Percentiles rank a stretch among this genome's conserved stretches.
Conservation (phyloP, 2,113 vertebrate species). For the Gallinago undulata region DNA sequence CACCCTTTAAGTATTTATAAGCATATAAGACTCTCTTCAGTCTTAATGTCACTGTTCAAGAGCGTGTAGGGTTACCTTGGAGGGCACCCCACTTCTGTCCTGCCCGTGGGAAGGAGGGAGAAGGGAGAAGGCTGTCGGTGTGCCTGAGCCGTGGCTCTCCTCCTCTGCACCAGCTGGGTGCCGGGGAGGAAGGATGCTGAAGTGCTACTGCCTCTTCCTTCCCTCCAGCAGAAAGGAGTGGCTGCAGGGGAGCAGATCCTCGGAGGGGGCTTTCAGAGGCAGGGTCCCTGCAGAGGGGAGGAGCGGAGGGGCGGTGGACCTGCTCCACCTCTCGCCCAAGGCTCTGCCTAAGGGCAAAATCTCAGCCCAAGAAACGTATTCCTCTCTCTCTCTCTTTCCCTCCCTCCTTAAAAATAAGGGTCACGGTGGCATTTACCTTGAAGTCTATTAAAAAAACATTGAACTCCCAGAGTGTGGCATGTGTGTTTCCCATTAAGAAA, state of each 20-base stretch:
- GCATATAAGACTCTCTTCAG: background rate
- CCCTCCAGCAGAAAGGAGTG: background rate
- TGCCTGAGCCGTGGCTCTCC: background rate
- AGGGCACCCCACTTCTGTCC: background rate
- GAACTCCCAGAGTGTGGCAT: conserved; percentile 34
- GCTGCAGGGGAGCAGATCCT: background rate
- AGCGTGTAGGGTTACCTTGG: background rate
- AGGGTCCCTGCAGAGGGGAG: background rate
- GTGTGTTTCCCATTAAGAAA: conserved; percentile 61
- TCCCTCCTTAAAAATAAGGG: conserved; percentile 21
- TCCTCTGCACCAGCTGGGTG: background rate
- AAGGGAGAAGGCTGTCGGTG: background rate
- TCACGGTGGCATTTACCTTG: conserved; percentile 39
- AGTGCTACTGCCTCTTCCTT: background rate
- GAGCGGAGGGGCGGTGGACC: background rate
- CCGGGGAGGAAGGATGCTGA: background rate
- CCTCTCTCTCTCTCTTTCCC: background rate
- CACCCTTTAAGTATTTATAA: too few species aligned
- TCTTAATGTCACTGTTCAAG: background rate
- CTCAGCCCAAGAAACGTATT: background rate
- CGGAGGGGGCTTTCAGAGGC: background rate
- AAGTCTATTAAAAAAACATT: conserved; percentile 36
- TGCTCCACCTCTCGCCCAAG: conserved; percentile 42
- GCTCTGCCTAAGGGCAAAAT: conserved; percentile 53
- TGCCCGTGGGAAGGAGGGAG: background rate